Conservation (phyloP, 2,888 invertebrate genomes). For the Erebia ligea region DNA sequence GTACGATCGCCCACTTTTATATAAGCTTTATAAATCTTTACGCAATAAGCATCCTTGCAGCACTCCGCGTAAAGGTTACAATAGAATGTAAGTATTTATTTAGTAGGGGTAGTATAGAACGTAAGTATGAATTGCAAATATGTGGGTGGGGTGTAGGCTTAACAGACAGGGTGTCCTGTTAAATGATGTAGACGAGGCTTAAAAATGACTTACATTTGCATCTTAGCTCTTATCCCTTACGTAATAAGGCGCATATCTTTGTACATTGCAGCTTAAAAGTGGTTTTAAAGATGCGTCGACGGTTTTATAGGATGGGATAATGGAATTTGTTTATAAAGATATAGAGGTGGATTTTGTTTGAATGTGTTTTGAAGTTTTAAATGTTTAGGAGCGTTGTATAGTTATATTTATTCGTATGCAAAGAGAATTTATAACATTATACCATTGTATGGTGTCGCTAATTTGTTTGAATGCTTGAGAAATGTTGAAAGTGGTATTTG, state of each 20-base stretch:
- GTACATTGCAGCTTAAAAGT: conserved; percentile 24
- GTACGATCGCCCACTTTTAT: conserved; percentile 12
- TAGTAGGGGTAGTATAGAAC: conserved; percentile 24
- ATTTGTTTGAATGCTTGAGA: conserved; percentile 38
- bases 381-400: conserved; percentile 5
- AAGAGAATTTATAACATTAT: conserved; percentile 40
- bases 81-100: conserved; percentile 16
- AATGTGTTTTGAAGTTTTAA: background rate
- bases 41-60: conserved; percentile 9
- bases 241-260: conserved; percentile 27
- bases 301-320: conserved; percentile 8
- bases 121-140: conserved; percentile 42
- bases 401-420: conserved; percentile 36
- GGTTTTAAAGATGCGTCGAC: conserved; percentile 5
- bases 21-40: background rate
- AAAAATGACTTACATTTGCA: conserved; percentile 33
- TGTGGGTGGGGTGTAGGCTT: conserved; percentile 39
- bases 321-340: background rate
- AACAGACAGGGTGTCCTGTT: conserved; percentile 40
- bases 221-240: conserved; percentile 32
- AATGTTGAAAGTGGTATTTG: conserved; percentile 36
- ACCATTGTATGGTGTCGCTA: conserved; percentile 37
- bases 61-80: conserved; percentile 4
- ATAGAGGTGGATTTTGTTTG: conserved; percentile 18
- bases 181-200: conserved; percentile 40